Base-by-base conservation (phyloP, 2,797 vertebrate genomes). In the Pteronotus mesoamericanus region DNA sequence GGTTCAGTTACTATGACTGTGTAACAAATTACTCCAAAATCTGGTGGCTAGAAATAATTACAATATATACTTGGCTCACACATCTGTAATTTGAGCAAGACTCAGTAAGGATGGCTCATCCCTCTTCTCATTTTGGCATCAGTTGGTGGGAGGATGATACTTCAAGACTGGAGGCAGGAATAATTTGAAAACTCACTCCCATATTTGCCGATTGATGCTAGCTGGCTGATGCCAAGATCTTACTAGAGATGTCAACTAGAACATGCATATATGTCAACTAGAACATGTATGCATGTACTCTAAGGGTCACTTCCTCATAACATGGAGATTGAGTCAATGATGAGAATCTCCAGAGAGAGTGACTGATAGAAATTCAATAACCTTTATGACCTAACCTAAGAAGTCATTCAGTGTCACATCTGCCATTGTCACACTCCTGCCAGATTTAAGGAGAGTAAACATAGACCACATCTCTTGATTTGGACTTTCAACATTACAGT, bases 51-150 rank as follows among this genome's bases (percentile, higher is more conserved):
- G 46, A 80, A 94, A 64, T 89, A 91, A 93, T 84, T 55, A 91
- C 72, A 90, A 55, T 34, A 48, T 92, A 80, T 77, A 87, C 90
- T 95, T 83, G 66, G 26, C 12, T 93, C 32, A 82, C n/a, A 82
- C 29, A 87, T 91, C 46, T 94, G 42, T 51, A 83, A 89, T 83
- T 86, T 90, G 46, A 69, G 32, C n/a, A 89, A 94, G 72, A 91
- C 11, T 64, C 55, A 55, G 42, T 59, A 32, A 61, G 26, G 37
- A 51, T n/a, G 9, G 39, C 42, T 89, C 29, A 75, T 84, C 71
- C 72, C 21, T 94, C 53, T 69, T 57, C 48, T 77, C 32, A 44
- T 74, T 89, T 83, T 95, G 34, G 19, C 26, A 90, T 87, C 77
- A 77, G 0, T 53, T 94, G 78, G 15, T 34, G 6, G 32, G 26